Conservation (phyloP, 2,113 vertebrate genomes). For the Corydoras sp. region DNA sequence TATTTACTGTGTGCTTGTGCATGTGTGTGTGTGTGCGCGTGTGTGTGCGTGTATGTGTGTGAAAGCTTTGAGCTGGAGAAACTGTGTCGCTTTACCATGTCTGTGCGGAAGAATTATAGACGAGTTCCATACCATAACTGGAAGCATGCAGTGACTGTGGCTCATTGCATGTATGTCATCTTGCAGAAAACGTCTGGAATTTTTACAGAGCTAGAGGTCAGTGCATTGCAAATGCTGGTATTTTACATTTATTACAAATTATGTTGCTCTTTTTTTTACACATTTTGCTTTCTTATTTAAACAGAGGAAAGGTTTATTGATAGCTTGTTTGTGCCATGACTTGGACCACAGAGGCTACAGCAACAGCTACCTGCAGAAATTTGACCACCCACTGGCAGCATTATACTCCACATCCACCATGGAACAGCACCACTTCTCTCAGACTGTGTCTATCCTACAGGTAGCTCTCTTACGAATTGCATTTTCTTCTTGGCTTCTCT, state of each 20-base stretch:
- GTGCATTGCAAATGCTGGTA: conserved; percentile 5
- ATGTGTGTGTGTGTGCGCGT: background rate
- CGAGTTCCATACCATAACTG: conserved; percentile 99
- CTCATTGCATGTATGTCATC: conserved; percentile 95
- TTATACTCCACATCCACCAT: conserved; percentile 97
- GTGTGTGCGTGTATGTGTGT: background rate
- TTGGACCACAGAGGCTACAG: conserved; percentile 96
- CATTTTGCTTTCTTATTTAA: conserved; percentile 13
- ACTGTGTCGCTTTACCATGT: conserved; percentile 96
- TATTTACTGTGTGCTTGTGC: background rate
- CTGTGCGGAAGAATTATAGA: conserved; percentile 95
- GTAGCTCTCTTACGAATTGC: conserved; percentile 67
- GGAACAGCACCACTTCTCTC: conserved; percentile 98
- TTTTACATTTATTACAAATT: too few species aligned
- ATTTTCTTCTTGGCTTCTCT: background rate
- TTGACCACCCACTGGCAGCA: conserved; percentile 93
- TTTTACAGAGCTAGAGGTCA: conserved; percentile 93
- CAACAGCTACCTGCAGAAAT: conserved; percentile 97
- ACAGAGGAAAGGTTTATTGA: conserved; percentile 88
- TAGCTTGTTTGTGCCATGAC: conserved; percentile 95
- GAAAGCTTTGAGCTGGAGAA: conserved; percentile 93
- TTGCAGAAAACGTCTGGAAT: conserved; percentile 80
- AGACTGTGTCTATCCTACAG: conserved; percentile 97
- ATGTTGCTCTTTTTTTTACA: too few species aligned
- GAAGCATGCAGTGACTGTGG: conserved; percentile 94